Conservation (phyloP, 2,797 vertebrate genomes). For the Harpagifer antarcticus region DNA sequence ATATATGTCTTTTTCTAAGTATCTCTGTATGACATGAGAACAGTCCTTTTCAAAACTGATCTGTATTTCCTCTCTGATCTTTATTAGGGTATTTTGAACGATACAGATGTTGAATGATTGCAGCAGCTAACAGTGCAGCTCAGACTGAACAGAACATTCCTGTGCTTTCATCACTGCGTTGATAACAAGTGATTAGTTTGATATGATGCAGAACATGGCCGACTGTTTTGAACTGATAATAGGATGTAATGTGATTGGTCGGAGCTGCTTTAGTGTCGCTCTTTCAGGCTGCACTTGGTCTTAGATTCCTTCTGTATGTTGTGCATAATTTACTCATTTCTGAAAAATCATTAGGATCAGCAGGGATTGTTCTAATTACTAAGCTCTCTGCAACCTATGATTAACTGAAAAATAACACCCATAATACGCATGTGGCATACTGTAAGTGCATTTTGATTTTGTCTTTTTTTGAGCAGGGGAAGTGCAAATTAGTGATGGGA, state of each 20-base stretch:
- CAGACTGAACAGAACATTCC: background rate
- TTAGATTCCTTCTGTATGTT: background rate
- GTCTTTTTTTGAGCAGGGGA: background rate
- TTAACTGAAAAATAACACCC: constrained; percentile 29
- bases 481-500: background rate
- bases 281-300: constrained; percentile 1
- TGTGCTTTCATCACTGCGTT: background rate
- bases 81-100: constrained; percentile 2
- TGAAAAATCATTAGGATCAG: constrained; percentile 34
- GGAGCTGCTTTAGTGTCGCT: background rate
- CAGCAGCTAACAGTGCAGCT: background rate
- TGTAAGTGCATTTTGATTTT: constrained; percentile 1
- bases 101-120: constrained; percentile 9
- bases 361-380: constrained; percentile 26
- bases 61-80: background rate
- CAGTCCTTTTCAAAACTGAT: background rate
- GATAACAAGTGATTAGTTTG: constrained; percentile 4
- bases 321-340: constrained; percentile 24
- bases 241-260: constrained; percentile 7
- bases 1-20: background rate
- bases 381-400: constrained; percentile 4
- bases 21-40: background rate
- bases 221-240: background rate
- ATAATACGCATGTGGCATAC: background rate
- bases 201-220: background rate